Percentiles rank a stretch among this genome's conserved stretches.
These are phyloP conservation scores for Saiga tatarica DNA, from an alignment of 2,113 vertebrate genomes.

Conservation along the genomic window DNA sequence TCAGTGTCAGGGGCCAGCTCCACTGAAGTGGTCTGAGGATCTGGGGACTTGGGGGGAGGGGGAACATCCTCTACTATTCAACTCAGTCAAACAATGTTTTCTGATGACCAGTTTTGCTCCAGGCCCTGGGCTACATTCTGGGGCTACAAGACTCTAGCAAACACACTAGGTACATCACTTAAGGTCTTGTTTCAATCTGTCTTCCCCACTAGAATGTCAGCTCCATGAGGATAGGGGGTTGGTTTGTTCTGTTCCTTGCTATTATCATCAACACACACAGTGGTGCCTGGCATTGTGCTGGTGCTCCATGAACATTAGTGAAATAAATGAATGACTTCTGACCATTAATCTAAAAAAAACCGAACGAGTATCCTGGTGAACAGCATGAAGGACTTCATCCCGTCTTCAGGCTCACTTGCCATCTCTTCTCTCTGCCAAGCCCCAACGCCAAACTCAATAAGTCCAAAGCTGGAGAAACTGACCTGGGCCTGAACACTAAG, in stretches of 20 bases:
- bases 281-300: neutral
- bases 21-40: neutral
- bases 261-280: too few species aligned
- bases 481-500: neutral
- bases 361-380: neutral
- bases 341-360: neutral
- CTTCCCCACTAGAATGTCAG: neutral
- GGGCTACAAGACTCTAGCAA: neutral
- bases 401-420: neutral
- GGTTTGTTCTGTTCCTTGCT: neutral
- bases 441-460: neutral
- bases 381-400: neutral
- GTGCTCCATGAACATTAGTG: neutral
- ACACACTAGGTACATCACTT: neutral
- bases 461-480: neutral
- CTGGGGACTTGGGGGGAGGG: neutral
- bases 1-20: neutral
- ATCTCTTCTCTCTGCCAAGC: neutral
- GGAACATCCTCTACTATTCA: neutral
- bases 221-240: neutral
- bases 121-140: neutral
- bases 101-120: neutral
- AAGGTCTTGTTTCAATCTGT: neutral
- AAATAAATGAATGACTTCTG: neutral
- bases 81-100: neutral